These are phyloP conservation scores for Syngnathus floridae DNA, from an alignment of 2,113 vertebrate genomes.

Conservation along the genomic window DNA sequence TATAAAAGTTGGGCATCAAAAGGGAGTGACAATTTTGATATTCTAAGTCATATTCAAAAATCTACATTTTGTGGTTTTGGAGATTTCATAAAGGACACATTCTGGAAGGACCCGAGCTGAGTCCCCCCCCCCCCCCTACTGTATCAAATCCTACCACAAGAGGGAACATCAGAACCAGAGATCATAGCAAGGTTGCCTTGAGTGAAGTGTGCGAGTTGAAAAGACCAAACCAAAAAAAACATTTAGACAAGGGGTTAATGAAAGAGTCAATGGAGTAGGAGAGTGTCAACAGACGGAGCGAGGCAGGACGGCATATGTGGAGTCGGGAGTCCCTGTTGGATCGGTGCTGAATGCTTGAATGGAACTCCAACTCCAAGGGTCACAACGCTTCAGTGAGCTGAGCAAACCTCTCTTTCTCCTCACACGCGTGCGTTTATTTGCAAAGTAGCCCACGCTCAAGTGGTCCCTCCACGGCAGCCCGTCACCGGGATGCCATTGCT, in stretches of 20 bases:
- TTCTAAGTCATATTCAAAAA: background rate
- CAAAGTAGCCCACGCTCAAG: slow-evolving; percentile 18
- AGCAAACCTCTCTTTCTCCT: slow-evolving; percentile 54
- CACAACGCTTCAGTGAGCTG: slow-evolving; percentile 64
- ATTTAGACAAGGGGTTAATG: slow-evolving; percentile 66
- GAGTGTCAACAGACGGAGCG: slow-evolving; percentile 54
- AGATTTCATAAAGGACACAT: background rate
- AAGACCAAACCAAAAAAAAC: slow-evolving; percentile 22
- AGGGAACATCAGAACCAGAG: slow-evolving; percentile 52
- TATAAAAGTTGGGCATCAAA: background rate
- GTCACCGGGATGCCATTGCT: background rate
- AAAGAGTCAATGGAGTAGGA: slow-evolving; percentile 60
- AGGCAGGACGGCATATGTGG: slow-evolving; percentile 28
- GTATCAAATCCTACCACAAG: slow-evolving; percentile 44
- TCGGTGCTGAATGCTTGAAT: slow-evolving; percentile 52
- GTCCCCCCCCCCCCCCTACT: too few relatives aligned
- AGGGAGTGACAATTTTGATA: background rate
- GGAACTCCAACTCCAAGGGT: slow-evolving; percentile 50
- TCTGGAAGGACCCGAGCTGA: background rate
- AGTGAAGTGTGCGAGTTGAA: slow-evolving; percentile 51
- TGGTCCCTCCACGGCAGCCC: slow-evolving; percentile 20
- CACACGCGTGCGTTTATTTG: slow-evolving; percentile 20
- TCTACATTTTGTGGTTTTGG: background rate
- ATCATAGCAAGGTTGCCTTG: slow-evolving; percentile 20
- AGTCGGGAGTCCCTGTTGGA: slow-evolving; percentile 42